These are phyloP conservation scores for Schizaphis graminum DNA, from an alignment of 2,888 invertebrate species.

Conservation along the genomic window DNA sequence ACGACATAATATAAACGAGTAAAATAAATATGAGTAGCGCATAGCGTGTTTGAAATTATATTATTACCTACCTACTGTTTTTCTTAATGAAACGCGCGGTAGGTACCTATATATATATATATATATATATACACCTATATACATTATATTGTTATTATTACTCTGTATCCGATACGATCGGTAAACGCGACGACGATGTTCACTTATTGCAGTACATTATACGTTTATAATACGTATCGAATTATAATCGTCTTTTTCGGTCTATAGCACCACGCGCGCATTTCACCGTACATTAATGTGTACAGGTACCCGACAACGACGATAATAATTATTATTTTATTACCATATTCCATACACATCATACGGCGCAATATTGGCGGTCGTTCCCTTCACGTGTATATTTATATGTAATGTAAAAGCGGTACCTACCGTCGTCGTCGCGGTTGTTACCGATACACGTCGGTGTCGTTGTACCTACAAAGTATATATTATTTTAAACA, in stretches of 20 bases:
- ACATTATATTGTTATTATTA: slow-evolving; percentile 44
- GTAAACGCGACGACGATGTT: slow-evolving; percentile 37
- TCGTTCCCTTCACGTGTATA: background rate
- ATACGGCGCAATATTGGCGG: background rate
- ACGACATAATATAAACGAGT: background rate
- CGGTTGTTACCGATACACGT: background rate
- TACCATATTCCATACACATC: background rate
- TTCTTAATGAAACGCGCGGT: slow-evolving; percentile 33
- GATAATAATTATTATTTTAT: slow-evolving; percentile 47
- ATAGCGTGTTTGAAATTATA: slow-evolving; percentile 51
- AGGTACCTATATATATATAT: background rate
- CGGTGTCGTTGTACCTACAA: slow-evolving; percentile 6
- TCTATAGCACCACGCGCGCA: slow-evolving; percentile 26
- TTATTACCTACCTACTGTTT: background rate
- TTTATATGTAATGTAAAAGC: slow-evolving; percentile 17
- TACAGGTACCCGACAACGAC: slow-evolving; percentile 3
- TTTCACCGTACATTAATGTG: background rate
- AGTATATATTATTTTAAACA: slow-evolving; percentile 25
- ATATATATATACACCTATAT: no score
- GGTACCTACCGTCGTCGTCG: slow-evolving; percentile 22
- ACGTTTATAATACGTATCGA: slow-evolving; percentile 22
- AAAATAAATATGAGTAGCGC: slow-evolving; percentile 21
- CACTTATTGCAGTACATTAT: slow-evolving; percentile 34
- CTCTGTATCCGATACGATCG: slow-evolving; percentile 52
- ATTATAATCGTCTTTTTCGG: slow-evolving; percentile 51